A percentile compares a stretch with the other conserved stretches of the same genome.
Evolutionary conservation across 2,888 invertebrate genomes (phyloP).

Genomic region (Anthoptus insignis): DNA sequence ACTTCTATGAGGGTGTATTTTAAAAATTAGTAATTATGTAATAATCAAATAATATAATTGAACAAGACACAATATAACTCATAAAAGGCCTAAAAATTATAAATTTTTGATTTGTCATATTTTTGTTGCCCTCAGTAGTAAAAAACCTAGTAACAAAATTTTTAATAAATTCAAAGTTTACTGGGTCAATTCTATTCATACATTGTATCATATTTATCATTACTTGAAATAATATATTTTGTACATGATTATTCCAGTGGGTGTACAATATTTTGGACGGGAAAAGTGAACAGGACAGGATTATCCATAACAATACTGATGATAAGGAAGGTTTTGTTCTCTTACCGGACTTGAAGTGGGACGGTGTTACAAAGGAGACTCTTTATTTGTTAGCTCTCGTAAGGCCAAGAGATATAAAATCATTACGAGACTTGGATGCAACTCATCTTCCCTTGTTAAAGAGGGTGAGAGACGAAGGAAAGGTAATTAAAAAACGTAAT

Average conservation of each 20-base stretch:
- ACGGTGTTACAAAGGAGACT: constrained; percentile 91
- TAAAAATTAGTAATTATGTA: no score
- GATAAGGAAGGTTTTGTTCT: constrained; percentile 95
- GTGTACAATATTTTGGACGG: constrained; percentile 98
- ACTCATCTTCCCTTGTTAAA: constrained; percentile 93
- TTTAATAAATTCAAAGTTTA: no score
- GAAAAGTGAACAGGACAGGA: constrained; percentile 95
- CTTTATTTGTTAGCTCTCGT: constrained; percentile 95
- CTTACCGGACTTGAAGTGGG: constrained; percentile 98
- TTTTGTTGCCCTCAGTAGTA: no score
- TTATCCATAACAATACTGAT: constrained; percentile 90
- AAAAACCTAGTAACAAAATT: no score
- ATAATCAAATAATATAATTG: no score
- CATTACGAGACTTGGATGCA: constrained; percentile 93
- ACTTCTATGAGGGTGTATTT: no score
- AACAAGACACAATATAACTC: no score
- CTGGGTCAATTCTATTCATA: no score
- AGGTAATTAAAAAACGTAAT: constrained; percentile 86
- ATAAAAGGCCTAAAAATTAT: no score
- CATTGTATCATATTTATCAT: no score
- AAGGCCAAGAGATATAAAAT: constrained; percentile 91
- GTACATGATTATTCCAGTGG: constrained; percentile 90
- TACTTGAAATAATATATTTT: no score
- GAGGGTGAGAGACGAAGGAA: constrained; percentile 92
- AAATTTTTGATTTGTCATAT: no score